Evolutionary conservation across 2,113 vertebrate species (phyloP).

Genomic region (Thunnus thynnus): DNA sequence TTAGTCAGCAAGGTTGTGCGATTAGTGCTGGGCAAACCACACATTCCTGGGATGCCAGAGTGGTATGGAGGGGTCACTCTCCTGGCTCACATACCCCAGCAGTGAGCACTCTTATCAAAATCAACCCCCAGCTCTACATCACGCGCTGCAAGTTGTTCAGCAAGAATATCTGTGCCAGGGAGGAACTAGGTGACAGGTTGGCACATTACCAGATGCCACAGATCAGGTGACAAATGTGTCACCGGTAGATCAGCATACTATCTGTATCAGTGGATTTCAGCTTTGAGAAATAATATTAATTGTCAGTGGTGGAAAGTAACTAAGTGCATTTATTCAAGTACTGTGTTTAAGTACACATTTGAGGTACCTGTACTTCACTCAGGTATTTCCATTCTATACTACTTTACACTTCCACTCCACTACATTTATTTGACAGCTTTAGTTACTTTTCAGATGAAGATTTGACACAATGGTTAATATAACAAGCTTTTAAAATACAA

Average conservation of each 20-base stretch:
- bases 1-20: constrained; percentile 57
- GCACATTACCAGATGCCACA: not conserved
- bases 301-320: no score
- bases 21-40: constrained; percentile 61
- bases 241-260: not conserved
- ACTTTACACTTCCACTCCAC: no score
- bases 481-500: no score
- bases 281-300: not conserved
- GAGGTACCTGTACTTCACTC: no score
- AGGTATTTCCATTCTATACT: no score
- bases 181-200: not conserved
- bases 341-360: no score
- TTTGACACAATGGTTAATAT: no score
- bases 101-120: constrained; percentile 2
- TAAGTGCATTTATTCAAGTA: no score
- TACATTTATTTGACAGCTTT: no score
- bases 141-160: not conserved
- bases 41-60: constrained; percentile 81
- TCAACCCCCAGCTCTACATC: constrained; percentile 7
- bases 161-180: not conserved
- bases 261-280: not conserved
- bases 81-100: not conserved
- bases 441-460: no score
- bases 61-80: constrained; percentile 49
- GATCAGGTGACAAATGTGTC: not conserved